Conservation (phyloP, 2,113 vertebrate species). For the Edolisoma coerulescens region DNA sequence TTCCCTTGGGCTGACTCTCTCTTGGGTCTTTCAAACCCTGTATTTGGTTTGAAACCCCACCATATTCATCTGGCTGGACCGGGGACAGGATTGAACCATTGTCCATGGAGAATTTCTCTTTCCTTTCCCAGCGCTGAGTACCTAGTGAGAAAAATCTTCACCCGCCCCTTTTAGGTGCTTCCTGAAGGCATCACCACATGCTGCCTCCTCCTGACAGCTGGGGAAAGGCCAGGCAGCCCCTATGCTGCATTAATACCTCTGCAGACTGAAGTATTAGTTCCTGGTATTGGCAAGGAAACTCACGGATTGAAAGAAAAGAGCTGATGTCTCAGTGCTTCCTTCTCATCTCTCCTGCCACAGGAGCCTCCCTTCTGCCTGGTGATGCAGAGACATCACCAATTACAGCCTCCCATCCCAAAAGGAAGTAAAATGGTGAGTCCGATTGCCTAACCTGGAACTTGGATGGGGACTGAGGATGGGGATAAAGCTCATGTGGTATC, state of each 20-base stretch:
- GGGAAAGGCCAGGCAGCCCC: background rate
- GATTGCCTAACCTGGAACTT: background rate
- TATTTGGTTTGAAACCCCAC: background rate
- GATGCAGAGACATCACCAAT: background rate
- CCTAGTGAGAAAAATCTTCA: background rate
- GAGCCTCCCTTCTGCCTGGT: background rate
- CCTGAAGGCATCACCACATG: background rate
- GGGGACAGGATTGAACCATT: background rate
- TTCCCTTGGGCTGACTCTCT: background rate
- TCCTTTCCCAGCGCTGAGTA: background rate
- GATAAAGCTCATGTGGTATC: rapidly evolving
- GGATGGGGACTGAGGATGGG: background rate
- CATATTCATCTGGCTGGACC: background rate
- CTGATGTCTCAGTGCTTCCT: background rate
- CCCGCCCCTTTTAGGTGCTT: background rate
- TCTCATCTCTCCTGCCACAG: background rate
- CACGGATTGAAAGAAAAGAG: background rate
- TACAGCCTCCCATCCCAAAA: background rate
- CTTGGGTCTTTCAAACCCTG: background rate
- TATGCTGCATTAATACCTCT: background rate
- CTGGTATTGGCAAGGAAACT: background rate
- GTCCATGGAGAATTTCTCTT: background rate
- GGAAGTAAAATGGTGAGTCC: background rate
- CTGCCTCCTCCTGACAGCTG: background rate
- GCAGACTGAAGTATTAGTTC: background rate